A percentile compares a stretch with the other conserved stretches of the same genome.
phyloP scores from a whole-genome alignment of 2,888 invertebrate species.

The Drosophila phalerata region DNA sequence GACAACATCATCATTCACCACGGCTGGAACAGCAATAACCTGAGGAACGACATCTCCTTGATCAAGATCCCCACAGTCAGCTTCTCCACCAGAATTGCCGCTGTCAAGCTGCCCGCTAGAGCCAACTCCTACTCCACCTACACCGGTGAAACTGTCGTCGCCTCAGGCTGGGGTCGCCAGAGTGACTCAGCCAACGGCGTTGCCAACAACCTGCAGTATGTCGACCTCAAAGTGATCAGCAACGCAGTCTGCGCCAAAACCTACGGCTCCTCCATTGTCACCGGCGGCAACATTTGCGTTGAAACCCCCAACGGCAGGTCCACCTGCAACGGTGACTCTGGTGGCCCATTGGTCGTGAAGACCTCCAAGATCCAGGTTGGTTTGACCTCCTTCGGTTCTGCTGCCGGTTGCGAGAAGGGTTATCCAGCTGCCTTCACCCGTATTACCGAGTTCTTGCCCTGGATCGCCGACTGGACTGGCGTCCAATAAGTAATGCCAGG shows the following conservation, averaged over 20 bases:
- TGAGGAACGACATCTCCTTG: slow-evolving; percentile 74
- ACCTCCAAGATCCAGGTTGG: slow-evolving; percentile 64
- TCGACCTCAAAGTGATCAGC: slow-evolving; percentile 61
- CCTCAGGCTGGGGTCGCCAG: slow-evolving; percentile 76
- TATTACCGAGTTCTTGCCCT: slow-evolving; percentile 63
- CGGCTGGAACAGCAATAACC: slow-evolving; percentile 56
- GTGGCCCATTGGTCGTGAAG: slow-evolving; percentile 77
- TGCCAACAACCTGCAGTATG: slow-evolving; percentile 68
- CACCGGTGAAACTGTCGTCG: slow-evolving; percentile 28
- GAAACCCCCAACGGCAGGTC: slow-evolving; percentile 59
- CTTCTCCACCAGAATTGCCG: slow-evolving; percentile 25
- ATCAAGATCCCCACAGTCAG: slow-evolving; percentile 56
- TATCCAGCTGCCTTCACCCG: slow-evolving; percentile 80
- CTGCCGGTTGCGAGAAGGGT: slow-evolving; percentile 74
- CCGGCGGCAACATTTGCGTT: slow-evolving; percentile 61
- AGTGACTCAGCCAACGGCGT: slow-evolving; percentile 63
- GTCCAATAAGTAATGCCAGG: slow-evolving; percentile 29
- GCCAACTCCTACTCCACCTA: slow-evolving; percentile 56
- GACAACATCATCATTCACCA: slow-evolving; percentile 82
- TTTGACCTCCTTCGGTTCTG: slow-evolving; percentile 78
- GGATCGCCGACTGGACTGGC: slow-evolving; percentile 70
- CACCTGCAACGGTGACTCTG: slow-evolving; percentile 83
- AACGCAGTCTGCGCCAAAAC: slow-evolving; percentile 81
- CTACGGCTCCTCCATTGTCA: slow-evolving; percentile 79
- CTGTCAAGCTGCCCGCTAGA: slow-evolving; percentile 40